phyloP scores from a whole-genome alignment of 2,888 invertebrate genomes.

The Orthonevra nobilis region DNA sequence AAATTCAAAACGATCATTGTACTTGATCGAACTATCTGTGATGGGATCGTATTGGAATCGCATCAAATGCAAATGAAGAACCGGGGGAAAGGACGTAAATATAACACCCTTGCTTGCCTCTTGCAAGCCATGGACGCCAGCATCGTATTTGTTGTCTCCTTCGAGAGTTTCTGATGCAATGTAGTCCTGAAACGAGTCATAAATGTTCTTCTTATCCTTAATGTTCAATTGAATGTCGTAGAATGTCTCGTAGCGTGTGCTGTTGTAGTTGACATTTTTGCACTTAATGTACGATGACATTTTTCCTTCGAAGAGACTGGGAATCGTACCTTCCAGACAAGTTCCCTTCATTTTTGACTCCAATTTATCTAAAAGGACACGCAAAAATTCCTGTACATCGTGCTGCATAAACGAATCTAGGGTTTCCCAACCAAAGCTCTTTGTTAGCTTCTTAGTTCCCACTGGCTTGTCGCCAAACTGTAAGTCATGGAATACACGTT shows the following conservation, averaged over 20 bases:
- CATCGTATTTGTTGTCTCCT: constrained; percentile 99
- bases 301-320: constrained; percentile 98
- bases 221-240: constrained; percentile 99
- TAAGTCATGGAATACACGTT: constrained; percentile 98
- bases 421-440: constrained; percentile 99
- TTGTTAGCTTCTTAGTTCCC: constrained; percentile 98
- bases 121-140: constrained; percentile 92
- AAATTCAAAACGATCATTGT: constrained; percentile 97
- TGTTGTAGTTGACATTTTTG: constrained; percentile 97
- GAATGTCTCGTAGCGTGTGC: constrained; percentile 96
- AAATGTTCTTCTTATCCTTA: constrained; percentile 97
- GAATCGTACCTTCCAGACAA: constrained; percentile 98
- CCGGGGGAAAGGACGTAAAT: constrained; percentile 97
- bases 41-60: constrained; percentile 99
- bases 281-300: constrained; percentile 99
- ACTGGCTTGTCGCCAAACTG: constrained; percentile 99
- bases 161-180: constrained; percentile 96
- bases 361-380: constrained; percentile 95
- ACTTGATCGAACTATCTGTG: constrained; percentile 98
- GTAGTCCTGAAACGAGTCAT: constrained; percentile 98
- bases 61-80: constrained; percentile 98
- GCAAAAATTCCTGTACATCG: constrained; percentile 93
- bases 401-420: constrained; percentile 99
- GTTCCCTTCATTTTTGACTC: constrained; percentile 99
- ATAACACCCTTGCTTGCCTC: constrained; percentile 99